Conservation (phyloP, 2,113 vertebrate species). For the Micronycteris hirsuta region DNA sequence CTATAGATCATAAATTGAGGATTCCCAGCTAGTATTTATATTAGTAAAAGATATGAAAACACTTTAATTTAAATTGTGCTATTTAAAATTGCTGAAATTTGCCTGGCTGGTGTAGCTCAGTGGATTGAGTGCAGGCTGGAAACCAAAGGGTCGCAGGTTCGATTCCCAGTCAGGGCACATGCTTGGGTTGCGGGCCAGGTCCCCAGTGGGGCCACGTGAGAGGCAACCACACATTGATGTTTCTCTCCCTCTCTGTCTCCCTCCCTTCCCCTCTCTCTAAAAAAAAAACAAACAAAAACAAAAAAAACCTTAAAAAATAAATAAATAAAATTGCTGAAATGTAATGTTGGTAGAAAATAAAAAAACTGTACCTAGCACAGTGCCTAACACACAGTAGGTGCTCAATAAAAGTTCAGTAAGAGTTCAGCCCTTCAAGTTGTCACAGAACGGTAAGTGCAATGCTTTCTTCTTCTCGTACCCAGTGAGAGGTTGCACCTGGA, state of each 20-base stretch:
- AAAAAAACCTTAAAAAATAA: too few relatives aligned
- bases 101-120: too few relatives aligned
- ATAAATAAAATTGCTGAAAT: not conserved
- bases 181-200: too few relatives aligned
- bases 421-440: not conserved
- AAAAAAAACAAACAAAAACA: too few relatives aligned
- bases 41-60: not conserved
- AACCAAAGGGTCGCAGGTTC: too few relatives aligned
- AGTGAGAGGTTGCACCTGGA: not conserved
- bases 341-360: slow-evolving; percentile 10
- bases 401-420: not conserved
- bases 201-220: too few relatives aligned
- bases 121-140: too few relatives aligned
- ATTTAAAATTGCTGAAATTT: not conserved
- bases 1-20: not conserved
- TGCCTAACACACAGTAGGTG: not conserved
- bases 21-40: not conserved
- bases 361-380: not conserved
- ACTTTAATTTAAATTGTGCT: not conserved
- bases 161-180: too few relatives aligned
- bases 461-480: not conserved
- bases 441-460: not conserved
- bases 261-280: too few relatives aligned
- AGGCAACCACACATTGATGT: too few relatives aligned
- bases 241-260: too few relatives aligned